Conservation (phyloP, 1,140 invertebrate genomes). For the Ceratina australensis region DNA sequence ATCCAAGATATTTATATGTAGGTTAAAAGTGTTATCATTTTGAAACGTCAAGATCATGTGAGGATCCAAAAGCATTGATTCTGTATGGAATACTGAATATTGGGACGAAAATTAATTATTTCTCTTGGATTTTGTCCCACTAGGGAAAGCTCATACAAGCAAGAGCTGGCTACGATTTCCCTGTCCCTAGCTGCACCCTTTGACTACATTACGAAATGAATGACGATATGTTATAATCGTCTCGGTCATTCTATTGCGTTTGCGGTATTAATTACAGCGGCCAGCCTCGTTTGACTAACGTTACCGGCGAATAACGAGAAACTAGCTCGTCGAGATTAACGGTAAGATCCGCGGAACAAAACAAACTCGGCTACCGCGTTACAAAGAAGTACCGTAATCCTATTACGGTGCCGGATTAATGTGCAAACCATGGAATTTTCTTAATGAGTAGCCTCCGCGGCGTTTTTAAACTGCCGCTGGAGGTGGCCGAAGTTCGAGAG, state of each 20-base stretch:
- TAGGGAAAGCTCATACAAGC: not conserved
- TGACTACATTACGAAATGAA: too few relatives aligned
- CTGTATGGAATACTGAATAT: too few relatives aligned
- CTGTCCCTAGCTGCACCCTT: not conserved
- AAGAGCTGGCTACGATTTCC: not conserved
- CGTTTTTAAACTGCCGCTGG: not conserved
- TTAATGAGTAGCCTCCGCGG: not conserved
- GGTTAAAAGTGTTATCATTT: too few relatives aligned
- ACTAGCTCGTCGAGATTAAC: not conserved
- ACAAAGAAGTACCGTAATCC: constrained; percentile 12
- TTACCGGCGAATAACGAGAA: not conserved
- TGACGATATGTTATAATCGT: too few relatives aligned
- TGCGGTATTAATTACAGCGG: too few relatives aligned
- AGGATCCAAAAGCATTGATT: too few relatives aligned
- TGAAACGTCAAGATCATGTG: too few relatives aligned
- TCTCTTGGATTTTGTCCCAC: too few relatives aligned
- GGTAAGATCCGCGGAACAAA: not conserved
- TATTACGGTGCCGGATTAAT: not conserved
- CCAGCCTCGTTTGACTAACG: not conserved
- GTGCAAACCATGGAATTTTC: constrained; percentile 1
- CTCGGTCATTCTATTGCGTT: too few relatives aligned
- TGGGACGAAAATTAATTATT: too few relatives aligned
- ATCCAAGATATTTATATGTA: too few relatives aligned
- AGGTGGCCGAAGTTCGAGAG: not conserved
- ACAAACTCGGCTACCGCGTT: not conserved